Base-by-base conservation (phyloP, 92 coral and sea anemone genomes). In the Anthopleura xanthogrammica region DNA sequence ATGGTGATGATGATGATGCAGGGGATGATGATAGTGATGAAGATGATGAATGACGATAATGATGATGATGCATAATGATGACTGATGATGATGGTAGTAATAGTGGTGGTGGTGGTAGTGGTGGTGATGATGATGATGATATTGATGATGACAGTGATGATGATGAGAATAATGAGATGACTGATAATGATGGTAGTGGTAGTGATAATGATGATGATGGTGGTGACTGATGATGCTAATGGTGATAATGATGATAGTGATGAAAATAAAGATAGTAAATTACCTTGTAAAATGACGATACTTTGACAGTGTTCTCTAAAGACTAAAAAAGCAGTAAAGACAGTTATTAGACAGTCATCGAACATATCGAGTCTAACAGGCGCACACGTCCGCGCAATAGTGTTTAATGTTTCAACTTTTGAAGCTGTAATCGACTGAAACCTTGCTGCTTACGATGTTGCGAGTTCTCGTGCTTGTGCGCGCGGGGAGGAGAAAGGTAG, bases 261-360 rank as follows among this genome's bases (percentile, higher is more conserved):
- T 72, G 77, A 20, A 36, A 7, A 72, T 72, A 14, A 39, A 43
- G 54, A 74, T 43, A 12, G 19, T 0, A 41, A 19, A 55, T 41
- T 92, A 92, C 98, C 94, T 94, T 94, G 82, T 91, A 89, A 82
- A 94, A 94, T 52, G 87, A 91, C 23, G 80, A 72, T 80, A 90
- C 80, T 2, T 85, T 82, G 43, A 72, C 85, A 9, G 94, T 90
- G 70, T 85, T 88, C 29, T 88, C 60, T 23, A 94, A 80, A 42
- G 91, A 91, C 98, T 94, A 77, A 8, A 65, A 72, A 77, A 13
- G 52, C 76, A 29, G 64, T 56, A 65, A 58, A 66, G 16, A 77
- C 7, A 29, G 7, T 23, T 12, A 52, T 72, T 72, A 72, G 77
- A 10, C 48, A 72, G 20, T 41, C 29, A 68, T 4, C 36, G 16